phyloP scores from a whole-genome alignment of 2,113 vertebrate genomes.

The Lagopus leucura region DNA sequence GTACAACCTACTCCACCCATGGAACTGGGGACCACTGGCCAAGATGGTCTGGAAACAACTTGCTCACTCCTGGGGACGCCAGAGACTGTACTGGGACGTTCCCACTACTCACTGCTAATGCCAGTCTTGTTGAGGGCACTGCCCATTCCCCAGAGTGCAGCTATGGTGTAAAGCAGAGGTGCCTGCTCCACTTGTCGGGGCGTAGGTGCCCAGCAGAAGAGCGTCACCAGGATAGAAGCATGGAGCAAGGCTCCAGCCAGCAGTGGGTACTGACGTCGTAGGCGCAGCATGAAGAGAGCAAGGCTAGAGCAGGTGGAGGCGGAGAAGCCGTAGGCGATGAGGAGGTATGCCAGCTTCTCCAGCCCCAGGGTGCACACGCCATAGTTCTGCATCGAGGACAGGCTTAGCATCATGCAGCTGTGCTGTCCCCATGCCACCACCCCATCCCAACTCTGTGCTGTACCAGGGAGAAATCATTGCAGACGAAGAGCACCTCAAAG shows the following conservation, averaged over 20 bases:
- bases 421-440: fast-evolving
- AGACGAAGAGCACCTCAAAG: constrained; percentile 88
- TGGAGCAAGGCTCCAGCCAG: constrained; percentile 83
- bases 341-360: constrained; percentile 83
- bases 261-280: constrained; percentile 82
- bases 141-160: constrained; percentile 88
- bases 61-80: fast-evolving
- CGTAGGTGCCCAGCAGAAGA: constrained; percentile 83
- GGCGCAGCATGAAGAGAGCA: constrained; percentile 77
- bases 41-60: background rate
- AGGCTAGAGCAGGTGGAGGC: constrained; percentile 82
- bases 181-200: constrained; percentile 2
- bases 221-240: constrained; percentile 77
- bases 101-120: constrained; percentile 87
- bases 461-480: constrained; percentile 90
- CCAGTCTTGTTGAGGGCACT: constrained; percentile 91
- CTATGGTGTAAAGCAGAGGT: constrained; percentile 77
- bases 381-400: constrained; percentile 80
- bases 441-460: background rate
- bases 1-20: too few relatives aligned
- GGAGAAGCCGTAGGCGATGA: constrained; percentile 86
- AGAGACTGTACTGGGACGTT: background rate
- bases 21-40: background rate
- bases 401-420: fast-evolving
- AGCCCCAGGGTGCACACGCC: constrained; percentile 92